Evolutionary conservation across 2,888 invertebrate genomes (phyloP).

Genomic region (Elmis aenea): DNA sequence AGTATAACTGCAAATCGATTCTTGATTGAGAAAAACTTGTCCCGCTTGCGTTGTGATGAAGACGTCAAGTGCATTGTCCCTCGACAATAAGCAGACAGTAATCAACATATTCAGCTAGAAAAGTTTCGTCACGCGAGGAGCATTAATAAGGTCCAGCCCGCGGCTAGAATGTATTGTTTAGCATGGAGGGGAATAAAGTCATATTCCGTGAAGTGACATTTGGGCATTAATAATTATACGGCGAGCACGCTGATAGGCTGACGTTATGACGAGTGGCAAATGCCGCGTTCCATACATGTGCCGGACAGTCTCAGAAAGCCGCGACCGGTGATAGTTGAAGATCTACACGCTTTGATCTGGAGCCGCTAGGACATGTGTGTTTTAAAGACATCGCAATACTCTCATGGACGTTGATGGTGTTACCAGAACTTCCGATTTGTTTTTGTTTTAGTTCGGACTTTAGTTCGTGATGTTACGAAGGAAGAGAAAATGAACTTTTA

Average conservation of each 20-base stretch:
- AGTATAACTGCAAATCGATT: constrained; percentile 33
- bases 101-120: constrained; percentile 18
- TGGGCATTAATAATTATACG: constrained; percentile 34
- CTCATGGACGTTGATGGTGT: constrained; percentile 24
- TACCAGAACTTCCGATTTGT: constrained; percentile 13
- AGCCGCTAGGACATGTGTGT: constrained; percentile 28
- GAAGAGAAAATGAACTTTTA: constrained; percentile 18
- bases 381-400: constrained; percentile 14
- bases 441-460: constrained; percentile 13
- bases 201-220: constrained; percentile 35
- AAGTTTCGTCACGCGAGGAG: constrained; percentile 31
- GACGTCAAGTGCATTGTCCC: constrained; percentile 34
- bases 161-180: constrained; percentile 23
- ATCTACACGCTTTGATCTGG: constrained; percentile 14
- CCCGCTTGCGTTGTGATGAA: constrained; percentile 34
- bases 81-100: constrained; percentile 16
- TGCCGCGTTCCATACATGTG: constrained; percentile 28
- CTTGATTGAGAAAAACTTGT: constrained; percentile 38
- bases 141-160: constrained; percentile 24
- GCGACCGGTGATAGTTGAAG: constrained; percentile 37
- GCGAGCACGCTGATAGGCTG: constrained; percentile 26
- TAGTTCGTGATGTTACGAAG: constrained; percentile 21
- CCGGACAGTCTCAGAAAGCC: constrained; percentile 34
- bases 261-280: constrained; percentile 36
- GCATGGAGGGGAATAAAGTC: constrained; percentile 33